These are phyloP conservation scores for Xestoiulus laeticollis DNA, from an alignment of 2,888 invertebrate genomes.

Conservation along the genomic window DNA sequence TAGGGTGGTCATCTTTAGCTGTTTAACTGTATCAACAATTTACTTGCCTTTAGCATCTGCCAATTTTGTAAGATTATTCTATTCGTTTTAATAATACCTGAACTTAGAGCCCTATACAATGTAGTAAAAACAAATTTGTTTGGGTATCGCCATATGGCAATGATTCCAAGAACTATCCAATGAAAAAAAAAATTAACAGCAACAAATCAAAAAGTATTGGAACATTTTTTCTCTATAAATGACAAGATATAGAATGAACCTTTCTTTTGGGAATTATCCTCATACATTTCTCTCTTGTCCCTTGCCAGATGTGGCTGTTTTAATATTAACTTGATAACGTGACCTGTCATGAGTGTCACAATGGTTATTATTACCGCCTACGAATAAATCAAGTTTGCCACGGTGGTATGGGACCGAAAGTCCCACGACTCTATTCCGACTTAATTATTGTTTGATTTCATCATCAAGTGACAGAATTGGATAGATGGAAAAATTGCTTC, in stretches of 20 bases:
- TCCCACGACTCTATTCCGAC: not conserved
- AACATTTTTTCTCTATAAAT: not conserved
- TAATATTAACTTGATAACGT: not conserved
- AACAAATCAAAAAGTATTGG: not conserved
- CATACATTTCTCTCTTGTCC: not conserved
- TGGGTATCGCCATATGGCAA: too few species aligned
- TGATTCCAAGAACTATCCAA: too few species aligned
- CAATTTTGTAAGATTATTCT: too few species aligned
- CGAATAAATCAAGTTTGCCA: not conserved
- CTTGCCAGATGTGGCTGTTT: not conserved
- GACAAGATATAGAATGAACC: not conserved
- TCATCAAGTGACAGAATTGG: not conserved
- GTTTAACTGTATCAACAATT: too few species aligned
- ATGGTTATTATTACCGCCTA: not conserved
- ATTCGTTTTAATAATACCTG: too few species aligned
- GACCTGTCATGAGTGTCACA: not conserved
- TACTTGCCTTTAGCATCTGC: too few species aligned
- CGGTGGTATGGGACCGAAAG: not conserved
- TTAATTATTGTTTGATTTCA: slow-evolving; percentile 2
- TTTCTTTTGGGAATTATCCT: not conserved
- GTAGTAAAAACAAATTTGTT: too few species aligned
- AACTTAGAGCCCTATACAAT: too few species aligned
- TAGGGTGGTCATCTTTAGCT: too few species aligned
- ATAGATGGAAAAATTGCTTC: not conserved
- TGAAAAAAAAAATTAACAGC: not conserved